Base-by-base conservation (phyloP, 2,113 vertebrate species). In the human region DNA sequence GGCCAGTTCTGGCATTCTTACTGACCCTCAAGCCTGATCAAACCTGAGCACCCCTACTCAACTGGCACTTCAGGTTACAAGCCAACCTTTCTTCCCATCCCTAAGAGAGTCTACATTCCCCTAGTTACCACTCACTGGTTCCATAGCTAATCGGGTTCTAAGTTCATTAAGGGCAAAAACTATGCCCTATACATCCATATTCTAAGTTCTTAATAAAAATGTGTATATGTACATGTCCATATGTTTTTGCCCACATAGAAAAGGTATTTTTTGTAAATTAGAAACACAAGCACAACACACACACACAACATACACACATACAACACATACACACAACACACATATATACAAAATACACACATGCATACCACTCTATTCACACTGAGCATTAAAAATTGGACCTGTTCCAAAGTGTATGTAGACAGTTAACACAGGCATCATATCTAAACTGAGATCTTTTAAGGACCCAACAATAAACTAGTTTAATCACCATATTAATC, bases 391-490 rank as follows among this genome's bases (percentile, higher is more conserved):
- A 85, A 92, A 92, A 78, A 17, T 40, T 55, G 9, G 6, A 1
- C 16, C 50, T 81, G n/a, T 40, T 75, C 86, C n/a, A 89, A 92
- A 78, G 20, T 72, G 22, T 57, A 40, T 86, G 81, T 79, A 43
- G 50, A 84, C 13, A 95, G 38, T 76, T 90, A 73, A 52, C 11
- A 3, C 52, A 43, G 4, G 23, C 61, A 84, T 84, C 88, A 59
- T 48, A 68, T 73, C 22, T 68, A 93, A 93, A 83, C 40, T 35
- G 68, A 92, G 32, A 52, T 55, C 14, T 86, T 94, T 96, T 92
- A 96, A 98, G 87, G 75, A 18, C 30, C 94, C 43, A 97, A 96
- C 52, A 97, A 84, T 98, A 97, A 96, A 50, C 52, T 90, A 95
- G 72, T 64, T 98, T 98, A 96, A 97, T 97, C 97, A 82, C 8